Percentiles rank a stretch among this genome's conserved stretches.
Evolutionary conservation across 1,140 invertebrate species (phyloP).

Genomic region (Teleopsis dalmanni): DNA sequence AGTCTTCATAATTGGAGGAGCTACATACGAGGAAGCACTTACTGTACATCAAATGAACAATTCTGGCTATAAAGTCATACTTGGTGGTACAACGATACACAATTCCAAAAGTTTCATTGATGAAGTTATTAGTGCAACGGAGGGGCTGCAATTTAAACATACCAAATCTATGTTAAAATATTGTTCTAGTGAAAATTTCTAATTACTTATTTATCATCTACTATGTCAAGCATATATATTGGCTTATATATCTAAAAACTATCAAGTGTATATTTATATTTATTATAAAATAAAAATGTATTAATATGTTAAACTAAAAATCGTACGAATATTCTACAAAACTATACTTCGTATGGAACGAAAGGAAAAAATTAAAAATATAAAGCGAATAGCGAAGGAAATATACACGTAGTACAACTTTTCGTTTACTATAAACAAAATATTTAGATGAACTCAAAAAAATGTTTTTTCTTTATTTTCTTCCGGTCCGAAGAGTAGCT

Average conservation of each 20-base stretch:
- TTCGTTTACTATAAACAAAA: too few species aligned
- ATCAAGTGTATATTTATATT: too few species aligned
- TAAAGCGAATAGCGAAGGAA: too few species aligned
- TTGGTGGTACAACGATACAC: constrained; percentile 87
- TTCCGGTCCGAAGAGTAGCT: too few species aligned
- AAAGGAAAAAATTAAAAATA: too few species aligned
- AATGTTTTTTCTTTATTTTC: too few species aligned
- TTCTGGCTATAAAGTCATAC: constrained; percentile 67
- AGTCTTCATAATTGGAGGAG: constrained; percentile 92
- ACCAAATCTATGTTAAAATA: constrained; percentile 42
- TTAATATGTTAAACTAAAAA: too few species aligned
- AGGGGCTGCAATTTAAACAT: constrained; percentile 49
- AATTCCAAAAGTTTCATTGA: constrained; percentile 76
- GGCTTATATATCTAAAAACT: neutral
- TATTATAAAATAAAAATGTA: too few species aligned
- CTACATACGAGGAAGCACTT: constrained; percentile 92
- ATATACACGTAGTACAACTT: too few species aligned
- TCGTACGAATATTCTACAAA: too few species aligned
- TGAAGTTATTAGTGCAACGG: constrained; percentile 55
- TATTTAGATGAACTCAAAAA: too few species aligned
- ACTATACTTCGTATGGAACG: too few species aligned
- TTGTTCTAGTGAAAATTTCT: constrained; percentile 35
- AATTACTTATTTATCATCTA: constrained; percentile 8
- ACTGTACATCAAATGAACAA: constrained; percentile 80
- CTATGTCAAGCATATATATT: neutral